Evolutionary conservation across 2,888 invertebrate species (phyloP), one percentile per base, ranked within the genome.

Genomic region (Sipha maydis): DNA sequence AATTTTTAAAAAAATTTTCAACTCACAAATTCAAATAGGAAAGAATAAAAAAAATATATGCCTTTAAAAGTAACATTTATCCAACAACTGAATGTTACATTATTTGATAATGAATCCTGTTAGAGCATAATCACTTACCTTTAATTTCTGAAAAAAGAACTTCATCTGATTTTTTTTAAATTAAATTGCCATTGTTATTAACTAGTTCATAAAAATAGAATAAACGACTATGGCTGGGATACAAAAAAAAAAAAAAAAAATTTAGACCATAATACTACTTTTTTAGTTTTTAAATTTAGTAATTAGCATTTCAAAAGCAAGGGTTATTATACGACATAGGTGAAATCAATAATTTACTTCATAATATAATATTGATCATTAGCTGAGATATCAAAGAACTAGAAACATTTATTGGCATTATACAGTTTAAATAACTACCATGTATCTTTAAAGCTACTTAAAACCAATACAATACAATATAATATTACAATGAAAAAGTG

Each of bases 311-410:
- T 34, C 34, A 34, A 2, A 34, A 34, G 34, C 34, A 34, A 34
- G 25, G 21, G 9, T 61, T 61, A 21, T 25, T 21, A 61, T 7
- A 61, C 1, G 21, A 21, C 21, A 61, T 61, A 61, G 34, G 0
- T n/a, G 7, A n/a, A 28, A 69, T 69, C 34, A 4, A 41, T 4
- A 21, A 38, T 31, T 48, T 7, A 34, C n/a, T 14, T 48, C 25
- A 83, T 4, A 67, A 31, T 3, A 67, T 31, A 67, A 84, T 84
- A 84, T 84, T 84, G 76, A 84, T 85, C 76, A 85, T 25, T 67
- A 85, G 76, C 75, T 41, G 7, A 69, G 31, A 69, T 77, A 67
- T 48, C 48, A 77, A 77, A 69, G 31, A 77, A 31, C 77, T 48
- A 34, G 8, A 85, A 21, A 28, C 41, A 21, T 34, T 34, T 56